Conservation (phyloP, 2,888 invertebrate species). For the Sesia apiformis region DNA sequence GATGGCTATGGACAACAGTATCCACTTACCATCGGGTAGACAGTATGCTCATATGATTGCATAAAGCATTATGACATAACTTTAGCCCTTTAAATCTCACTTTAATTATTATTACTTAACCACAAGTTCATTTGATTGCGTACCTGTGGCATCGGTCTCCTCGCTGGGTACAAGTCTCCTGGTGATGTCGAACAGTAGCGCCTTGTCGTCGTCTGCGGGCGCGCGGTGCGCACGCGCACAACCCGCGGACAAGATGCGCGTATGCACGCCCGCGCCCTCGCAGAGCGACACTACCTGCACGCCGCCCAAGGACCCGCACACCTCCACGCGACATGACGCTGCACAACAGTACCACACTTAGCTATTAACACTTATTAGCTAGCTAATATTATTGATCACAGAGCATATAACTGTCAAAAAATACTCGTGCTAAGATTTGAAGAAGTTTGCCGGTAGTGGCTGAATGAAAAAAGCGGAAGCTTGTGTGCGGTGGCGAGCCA, state of each 20-base stretch:
- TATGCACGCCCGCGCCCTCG: constrained; percentile 86
- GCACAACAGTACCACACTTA: constrained; percentile 29
- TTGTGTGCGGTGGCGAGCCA: too few relatives aligned
- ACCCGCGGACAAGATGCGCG: constrained; percentile 83
- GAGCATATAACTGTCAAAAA: too few relatives aligned
- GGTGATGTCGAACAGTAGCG: constrained; percentile 42
- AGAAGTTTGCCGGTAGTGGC: too few relatives aligned
- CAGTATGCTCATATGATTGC: too few relatives aligned
- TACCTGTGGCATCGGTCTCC: constrained; percentile 29
- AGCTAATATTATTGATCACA: not conserved
- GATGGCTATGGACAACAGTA: too few relatives aligned
- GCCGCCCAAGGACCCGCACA: constrained; percentile 93
- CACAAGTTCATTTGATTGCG: constrained; percentile 1
- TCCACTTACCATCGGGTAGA: too few relatives aligned
- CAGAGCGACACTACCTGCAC: constrained; percentile 93
- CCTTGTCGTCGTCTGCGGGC: constrained; percentile 31
- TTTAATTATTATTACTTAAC: too few relatives aligned
- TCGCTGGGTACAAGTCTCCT: constrained; percentile 23
- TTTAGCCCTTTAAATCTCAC: too few relatives aligned
- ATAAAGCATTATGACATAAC: too few relatives aligned
- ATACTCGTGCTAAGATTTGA: too few relatives aligned
- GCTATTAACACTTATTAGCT: not conserved
- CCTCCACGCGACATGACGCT: constrained; percentile 68
- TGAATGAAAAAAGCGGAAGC: too few relatives aligned
- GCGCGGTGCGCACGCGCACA: constrained; percentile 16